Evolutionary conservation across 2,113 vertebrate genomes (phyloP).

Genomic region (Pholis gunnellus): DNA sequence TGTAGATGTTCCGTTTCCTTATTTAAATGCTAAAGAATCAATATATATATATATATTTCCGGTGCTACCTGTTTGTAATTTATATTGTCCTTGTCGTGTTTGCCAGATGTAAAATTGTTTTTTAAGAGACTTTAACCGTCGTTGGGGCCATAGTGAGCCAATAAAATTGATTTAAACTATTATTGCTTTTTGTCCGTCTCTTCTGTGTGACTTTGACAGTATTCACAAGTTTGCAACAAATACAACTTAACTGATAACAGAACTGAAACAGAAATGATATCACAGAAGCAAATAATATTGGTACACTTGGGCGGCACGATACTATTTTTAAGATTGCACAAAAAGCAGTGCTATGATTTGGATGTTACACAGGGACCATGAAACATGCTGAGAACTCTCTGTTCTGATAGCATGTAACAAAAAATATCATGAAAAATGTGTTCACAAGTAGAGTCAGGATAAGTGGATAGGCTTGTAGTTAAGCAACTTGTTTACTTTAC

Average conservation of each 20-base stretch:
- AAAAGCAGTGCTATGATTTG: not conserved
- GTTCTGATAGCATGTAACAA: no score
- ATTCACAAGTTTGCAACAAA: no score
- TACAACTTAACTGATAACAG: not conserved
- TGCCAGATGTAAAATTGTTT: conserved; percentile 64
- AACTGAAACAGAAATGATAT: not conserved
- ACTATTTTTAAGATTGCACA: not conserved
- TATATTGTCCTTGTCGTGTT: conserved; percentile 75
- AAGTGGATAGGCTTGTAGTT: not conserved
- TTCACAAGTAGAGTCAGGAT: not conserved
- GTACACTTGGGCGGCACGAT: not conserved
- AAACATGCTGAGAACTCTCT: no score
- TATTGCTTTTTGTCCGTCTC: conserved; percentile 8
- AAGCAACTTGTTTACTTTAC: not conserved
- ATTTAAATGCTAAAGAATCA: conserved; percentile 81
- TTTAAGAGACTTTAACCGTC: conserved; percentile 58
- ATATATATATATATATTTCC: conserved; percentile 66
- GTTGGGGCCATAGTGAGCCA: conserved; percentile 72
- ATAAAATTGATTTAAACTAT: conserved; percentile 75
- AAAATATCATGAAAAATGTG: no score
- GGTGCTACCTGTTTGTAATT: conserved; percentile 76
- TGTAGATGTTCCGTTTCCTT: conserved; percentile 59
- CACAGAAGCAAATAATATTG: not conserved
- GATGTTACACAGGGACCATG: not conserved
- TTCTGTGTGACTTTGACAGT: not conserved